Percentiles rank a stretch among this genome's conserved stretches.
phyloP scores from a whole-genome alignment of 2,888 invertebrate species.

The Eupithecia centaureata region DNA sequence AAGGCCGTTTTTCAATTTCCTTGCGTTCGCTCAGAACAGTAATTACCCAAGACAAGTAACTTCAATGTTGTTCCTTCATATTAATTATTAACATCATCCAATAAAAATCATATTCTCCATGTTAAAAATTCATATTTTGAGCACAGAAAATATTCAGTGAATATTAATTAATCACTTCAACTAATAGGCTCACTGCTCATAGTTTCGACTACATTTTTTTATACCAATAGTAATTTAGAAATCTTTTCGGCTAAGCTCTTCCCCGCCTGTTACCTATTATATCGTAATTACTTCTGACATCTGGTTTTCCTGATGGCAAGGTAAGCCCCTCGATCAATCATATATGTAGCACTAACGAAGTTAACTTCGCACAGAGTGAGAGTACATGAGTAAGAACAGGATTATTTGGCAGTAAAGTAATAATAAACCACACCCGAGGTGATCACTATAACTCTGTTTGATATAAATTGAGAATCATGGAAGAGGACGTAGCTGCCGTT shows the following conservation, averaged over 20 bases:
- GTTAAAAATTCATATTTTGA: background rate
- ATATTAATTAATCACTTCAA: background rate
- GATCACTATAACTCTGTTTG: slow-evolving; percentile 62
- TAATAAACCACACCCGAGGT: slow-evolving; percentile 53
- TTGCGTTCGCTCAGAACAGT: slow-evolving; percentile 13
- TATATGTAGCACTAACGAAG: slow-evolving; percentile 29
- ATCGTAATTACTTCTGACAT: slow-evolving; percentile 23
- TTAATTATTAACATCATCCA: background rate
- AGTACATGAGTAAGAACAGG: slow-evolving; percentile 10
- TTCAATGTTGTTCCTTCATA: background rate
- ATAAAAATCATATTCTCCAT: no score
- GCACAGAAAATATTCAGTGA: background rate
- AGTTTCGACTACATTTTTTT: background rate
- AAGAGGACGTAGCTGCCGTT: slow-evolving; percentile 58
- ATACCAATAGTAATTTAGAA: background rate
- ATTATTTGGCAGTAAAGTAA: slow-evolving; percentile 38
- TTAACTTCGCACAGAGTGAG: slow-evolving; percentile 21
- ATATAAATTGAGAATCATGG: slow-evolving; percentile 60
- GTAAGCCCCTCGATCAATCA: slow-evolving; percentile 34
- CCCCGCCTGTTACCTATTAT: slow-evolving; percentile 21
- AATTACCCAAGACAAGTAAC: slow-evolving; percentile 11
- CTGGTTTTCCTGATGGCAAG: slow-evolving; percentile 16
- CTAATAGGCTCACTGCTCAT: background rate
- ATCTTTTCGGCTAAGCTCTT: slow-evolving; percentile 3
- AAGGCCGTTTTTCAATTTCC: slow-evolving; percentile 15